These are phyloP conservation scores for Apis florea DNA, from an alignment of 1,140 invertebrate species.

Conservation along the genomic window DNA sequence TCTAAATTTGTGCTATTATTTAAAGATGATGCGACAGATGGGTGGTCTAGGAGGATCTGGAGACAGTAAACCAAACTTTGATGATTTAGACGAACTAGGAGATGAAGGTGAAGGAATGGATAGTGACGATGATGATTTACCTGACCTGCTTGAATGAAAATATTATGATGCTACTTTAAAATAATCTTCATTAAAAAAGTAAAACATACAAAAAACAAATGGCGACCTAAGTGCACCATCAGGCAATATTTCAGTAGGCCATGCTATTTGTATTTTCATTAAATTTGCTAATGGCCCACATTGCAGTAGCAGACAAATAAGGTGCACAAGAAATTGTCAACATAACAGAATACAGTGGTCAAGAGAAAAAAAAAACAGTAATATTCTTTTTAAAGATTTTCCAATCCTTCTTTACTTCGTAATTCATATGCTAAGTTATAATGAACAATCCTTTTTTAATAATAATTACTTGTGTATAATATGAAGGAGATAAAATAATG, in stretches of 20 bases:
- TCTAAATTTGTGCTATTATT: conserved; percentile 17
- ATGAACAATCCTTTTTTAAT: conserved; percentile 73
- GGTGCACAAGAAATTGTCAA: conserved; percentile 41
- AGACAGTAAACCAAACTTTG: conserved; percentile 78
- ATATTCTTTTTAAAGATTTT: conserved; percentile 55
- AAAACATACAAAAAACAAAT: conserved; percentile 60
- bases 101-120: conserved; percentile 76
- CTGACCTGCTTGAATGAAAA: conserved; percentile 80
- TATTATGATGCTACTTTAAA: conserved; percentile 57
- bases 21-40: conserved; percentile 83
- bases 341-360: conserved; percentile 41
- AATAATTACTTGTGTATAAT: conserved; percentile 72
- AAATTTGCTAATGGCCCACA: conserved; percentile 49
- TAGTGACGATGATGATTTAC: conserved; percentile 83
- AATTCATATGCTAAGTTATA: conserved; percentile 75
- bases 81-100: conserved; percentile 76
- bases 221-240: conserved; percentile 58
- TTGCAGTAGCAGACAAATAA: conserved; percentile 45
- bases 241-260: conserved; percentile 60
- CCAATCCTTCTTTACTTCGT: conserved; percentile 66
- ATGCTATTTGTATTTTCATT: conserved; percentile 64
- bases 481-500: conserved; percentile 62
- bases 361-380: conserved; percentile 46
- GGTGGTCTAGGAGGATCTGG: conserved; percentile 78
- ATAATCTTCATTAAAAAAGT: conserved; percentile 60